Conservation (phyloP, 2,888 invertebrate genomes). For the Sesia apiformis region DNA sequence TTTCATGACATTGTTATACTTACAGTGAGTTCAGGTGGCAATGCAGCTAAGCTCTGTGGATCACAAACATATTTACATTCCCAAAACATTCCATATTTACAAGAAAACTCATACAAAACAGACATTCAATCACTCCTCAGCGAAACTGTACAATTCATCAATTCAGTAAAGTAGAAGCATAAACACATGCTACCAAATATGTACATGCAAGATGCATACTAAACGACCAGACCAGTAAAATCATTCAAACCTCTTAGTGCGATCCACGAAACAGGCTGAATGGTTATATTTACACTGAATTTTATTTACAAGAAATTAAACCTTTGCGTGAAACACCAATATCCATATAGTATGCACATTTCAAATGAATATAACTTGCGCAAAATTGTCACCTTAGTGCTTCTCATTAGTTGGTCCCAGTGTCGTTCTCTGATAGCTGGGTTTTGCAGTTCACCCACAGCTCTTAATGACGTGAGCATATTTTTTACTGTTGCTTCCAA, state of each 20-base stretch:
- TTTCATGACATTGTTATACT: slow-evolving; percentile 60
- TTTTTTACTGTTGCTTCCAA: slow-evolving; percentile 96
- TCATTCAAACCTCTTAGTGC: slow-evolving; percentile 17
- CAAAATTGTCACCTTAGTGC: slow-evolving; percentile 85
- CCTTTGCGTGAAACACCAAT: slow-evolving; percentile 1
- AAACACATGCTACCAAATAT: slow-evolving; percentile 17
- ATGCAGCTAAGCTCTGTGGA: slow-evolving; percentile 87
- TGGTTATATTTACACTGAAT: slow-evolving; percentile 26
- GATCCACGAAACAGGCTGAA: slow-evolving; percentile 18
- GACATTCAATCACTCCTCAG: slow-evolving; percentile 22
- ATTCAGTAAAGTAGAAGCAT: slow-evolving; percentile 19
- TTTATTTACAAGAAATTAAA: slow-evolving; percentile 30
- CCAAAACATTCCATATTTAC: slow-evolving; percentile 22
- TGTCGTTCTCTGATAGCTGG: slow-evolving; percentile 96
- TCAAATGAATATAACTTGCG: not conserved
- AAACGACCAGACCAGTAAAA: not conserved
- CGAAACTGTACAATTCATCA: slow-evolving; percentile 11
- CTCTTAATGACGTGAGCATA: slow-evolving; percentile 94
- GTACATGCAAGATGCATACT: not conserved
- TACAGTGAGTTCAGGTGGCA: slow-evolving; percentile 86
- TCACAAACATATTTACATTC: slow-evolving; percentile 70
- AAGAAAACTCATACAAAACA: slow-evolving; percentile 11
- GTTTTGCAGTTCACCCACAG: slow-evolving; percentile 96
- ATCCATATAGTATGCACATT: slow-evolving; percentile 13
- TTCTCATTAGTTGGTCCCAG: slow-evolving; percentile 97